Percentiles rank a stretch among this genome's conserved stretches.
Evolutionary conservation across 64 coral and sea anemone genomes (phyloP).

Genomic region (Cladopsammia gracilis): DNA sequence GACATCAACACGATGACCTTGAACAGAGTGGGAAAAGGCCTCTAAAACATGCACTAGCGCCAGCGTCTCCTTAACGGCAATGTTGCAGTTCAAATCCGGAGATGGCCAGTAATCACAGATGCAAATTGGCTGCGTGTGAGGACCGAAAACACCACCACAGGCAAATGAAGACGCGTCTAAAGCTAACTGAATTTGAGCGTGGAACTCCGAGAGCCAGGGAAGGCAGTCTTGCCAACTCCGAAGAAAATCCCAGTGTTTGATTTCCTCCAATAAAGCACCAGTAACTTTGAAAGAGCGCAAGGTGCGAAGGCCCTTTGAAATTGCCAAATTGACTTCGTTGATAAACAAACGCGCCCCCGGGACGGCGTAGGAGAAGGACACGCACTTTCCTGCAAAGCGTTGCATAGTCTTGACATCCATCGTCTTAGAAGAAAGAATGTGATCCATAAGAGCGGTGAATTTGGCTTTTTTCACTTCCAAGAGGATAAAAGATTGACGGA

Average conservation of each 20-base stretch:
- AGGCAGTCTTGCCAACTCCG: slow-evolving; percentile 21
- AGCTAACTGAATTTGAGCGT: background rate
- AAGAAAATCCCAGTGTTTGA: slow-evolving; percentile 34
- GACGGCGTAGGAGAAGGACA: slow-evolving; percentile 3
- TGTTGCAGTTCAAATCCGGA: background rate
- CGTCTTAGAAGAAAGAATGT: background rate
- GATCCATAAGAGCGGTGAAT: background rate
- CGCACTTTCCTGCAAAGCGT: slow-evolving; percentile 36
- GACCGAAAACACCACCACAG: slow-evolving; percentile 14
- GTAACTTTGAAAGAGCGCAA: background rate
- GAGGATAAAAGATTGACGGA: background rate
- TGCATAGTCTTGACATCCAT: background rate
- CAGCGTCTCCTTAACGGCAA: background rate
- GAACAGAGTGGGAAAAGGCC: background rate
- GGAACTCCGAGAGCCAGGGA: slow-evolving; percentile 14
- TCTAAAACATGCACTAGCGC: slow-evolving; percentile 23
- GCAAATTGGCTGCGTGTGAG: background rate
- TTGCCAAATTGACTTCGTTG: slow-evolving; percentile 36
- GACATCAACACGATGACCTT: slow-evolving; percentile 31
- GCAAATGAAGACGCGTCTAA: slow-evolving; percentile 33
- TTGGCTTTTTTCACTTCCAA: background rate
- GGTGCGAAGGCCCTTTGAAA: background rate
- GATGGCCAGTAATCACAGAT: slow-evolving; percentile 45
- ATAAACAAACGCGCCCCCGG: slow-evolving; percentile 31
- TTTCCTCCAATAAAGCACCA: background rate